Conservation (phyloP, 2,888 invertebrate species). For the Drosophila dives region DNA sequence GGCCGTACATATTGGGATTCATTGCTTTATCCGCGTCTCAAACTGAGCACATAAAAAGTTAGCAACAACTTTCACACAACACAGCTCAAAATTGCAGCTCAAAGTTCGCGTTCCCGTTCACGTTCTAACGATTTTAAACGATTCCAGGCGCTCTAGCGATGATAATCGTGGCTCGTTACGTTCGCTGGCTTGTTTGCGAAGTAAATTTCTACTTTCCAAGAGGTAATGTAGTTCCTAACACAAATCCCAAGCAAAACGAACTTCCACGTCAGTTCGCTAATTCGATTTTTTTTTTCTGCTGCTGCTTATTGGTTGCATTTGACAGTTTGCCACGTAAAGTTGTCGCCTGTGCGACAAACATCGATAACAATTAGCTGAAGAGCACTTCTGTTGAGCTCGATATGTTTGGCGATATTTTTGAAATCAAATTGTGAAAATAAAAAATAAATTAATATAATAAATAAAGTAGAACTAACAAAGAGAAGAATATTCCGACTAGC, state of each 20-base stretch:
- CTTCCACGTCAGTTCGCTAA: constrained; percentile 82
- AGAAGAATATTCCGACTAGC: neutral
- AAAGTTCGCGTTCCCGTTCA: constrained; percentile 63
- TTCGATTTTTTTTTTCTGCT: constrained; percentile 70
- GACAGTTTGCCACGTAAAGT: constrained; percentile 82
- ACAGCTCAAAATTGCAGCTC: constrained; percentile 59
- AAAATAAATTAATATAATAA: neutral
- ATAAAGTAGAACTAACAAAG: neutral
- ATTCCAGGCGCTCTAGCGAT: constrained; percentile 12
- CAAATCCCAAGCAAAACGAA: constrained; percentile 67
- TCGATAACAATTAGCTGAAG: constrained; percentile 32
- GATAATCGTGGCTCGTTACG: constrained; percentile 26
- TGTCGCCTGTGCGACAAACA: constrained; percentile 50
- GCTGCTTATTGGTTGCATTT: constrained; percentile 66
- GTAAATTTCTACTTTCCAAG: constrained; percentile 40
- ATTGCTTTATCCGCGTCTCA: constrained; percentile 32
- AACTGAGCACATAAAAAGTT: constrained; percentile 43
- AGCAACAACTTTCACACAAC: constrained; percentile 70
- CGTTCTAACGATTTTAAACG: constrained; percentile 26
- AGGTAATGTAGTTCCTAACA: constrained; percentile 48
- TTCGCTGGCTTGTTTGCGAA: constrained; percentile 21
- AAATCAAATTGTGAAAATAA: neutral
- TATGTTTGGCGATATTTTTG: constrained; percentile 11
- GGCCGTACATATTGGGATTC: constrained; percentile 83
- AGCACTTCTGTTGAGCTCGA: constrained; percentile 9